Evolutionary conservation across 2,113 vertebrate species (phyloP).

Genomic region (Eptesicus fuscus): DNA sequence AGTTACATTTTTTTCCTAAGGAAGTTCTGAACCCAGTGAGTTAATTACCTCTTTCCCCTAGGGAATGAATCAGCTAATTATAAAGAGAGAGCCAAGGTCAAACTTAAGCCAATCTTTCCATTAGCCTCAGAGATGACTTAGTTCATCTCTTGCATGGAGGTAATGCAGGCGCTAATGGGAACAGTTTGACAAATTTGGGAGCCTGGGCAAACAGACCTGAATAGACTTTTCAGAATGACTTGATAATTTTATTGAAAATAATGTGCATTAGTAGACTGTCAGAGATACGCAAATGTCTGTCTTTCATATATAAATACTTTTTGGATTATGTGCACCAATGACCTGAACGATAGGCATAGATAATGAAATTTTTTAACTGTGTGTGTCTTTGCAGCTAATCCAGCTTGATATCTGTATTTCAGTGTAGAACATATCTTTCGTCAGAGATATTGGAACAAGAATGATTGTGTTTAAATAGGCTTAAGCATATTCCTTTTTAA

Average conservation of each 20-base stretch:
- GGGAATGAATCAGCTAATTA: constrained; percentile 64
- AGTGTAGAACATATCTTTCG: not conserved
- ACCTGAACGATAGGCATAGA: not conserved
- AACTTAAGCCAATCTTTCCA: constrained; percentile 61
- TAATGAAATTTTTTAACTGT: constrained; percentile 40
- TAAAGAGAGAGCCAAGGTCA: constrained; percentile 58
- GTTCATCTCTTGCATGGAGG: not conserved
- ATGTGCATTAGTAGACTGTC: not conserved
- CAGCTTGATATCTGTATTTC: not conserved
- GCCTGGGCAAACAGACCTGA: not conserved
- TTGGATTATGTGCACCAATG: not conserved
- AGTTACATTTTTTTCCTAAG: constrained; percentile 54
- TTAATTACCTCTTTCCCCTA: constrained; percentile 58
- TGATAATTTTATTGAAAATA: constrained; percentile 28
- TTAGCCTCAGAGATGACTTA: constrained; percentile 48
- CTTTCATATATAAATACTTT: not conserved
- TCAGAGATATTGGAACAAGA: not conserved
- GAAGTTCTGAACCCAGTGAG: constrained; percentile 64
- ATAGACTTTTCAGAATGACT: not conserved
- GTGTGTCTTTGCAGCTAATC: not conserved
- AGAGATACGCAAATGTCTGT: not conserved
- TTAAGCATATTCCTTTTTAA: constrained; percentile 33
- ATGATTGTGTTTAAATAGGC: not conserved
- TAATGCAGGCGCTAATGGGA: constrained; percentile 1
- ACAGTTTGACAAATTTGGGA: not conserved